Evolutionary conservation across 2,888 invertebrate genomes (phyloP), one percentile per base, ranked within the genome.

Genomic region (Eilema griseolum): DNA sequence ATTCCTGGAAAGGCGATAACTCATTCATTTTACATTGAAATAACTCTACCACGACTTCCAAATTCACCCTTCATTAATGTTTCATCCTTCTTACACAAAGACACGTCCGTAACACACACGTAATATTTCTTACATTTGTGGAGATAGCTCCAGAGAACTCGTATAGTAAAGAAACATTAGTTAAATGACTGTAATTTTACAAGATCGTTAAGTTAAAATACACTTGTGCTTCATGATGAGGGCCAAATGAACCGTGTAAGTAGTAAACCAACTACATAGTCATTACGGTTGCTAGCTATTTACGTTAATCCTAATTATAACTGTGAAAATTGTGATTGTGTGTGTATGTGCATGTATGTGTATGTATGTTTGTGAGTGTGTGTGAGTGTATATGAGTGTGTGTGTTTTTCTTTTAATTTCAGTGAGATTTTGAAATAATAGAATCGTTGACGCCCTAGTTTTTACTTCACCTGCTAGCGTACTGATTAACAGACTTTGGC

Each of bases 151-250:
- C 41, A 11, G 20, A 26, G 26, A 26, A 12, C 20, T 63, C 41
- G 20, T 28, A 28, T 12, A 12, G 26, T 26, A 63, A 26, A 28
- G 11, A 41, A 46, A 46, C 46, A 26, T 63, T n/a, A 61, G 7
- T 61, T 61, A 46, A 63, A 63, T 46, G 46, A 16, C 46, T n/a
- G 41, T 46, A 63, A 63, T 57, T 68, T 63, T 63, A 68, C 16
- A 24, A 31, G 23, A 56, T 56, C 65, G 46, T 63, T 63, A 26
- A 46, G 26, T 41, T 63, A 20, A 63, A 63, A 46, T 26, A 63
- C 20, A 2, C 12, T 11, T 46, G 41, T 11, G 28, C 26, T 3
- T 20, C 20, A 46, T 63, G n/a, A 46, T 56, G 23, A 52, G 28
- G 2, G 5, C 28, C 20, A 28, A 31, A 52, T 64, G 31, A 31